phyloP scores from a whole-genome alignment of 2,888 invertebrate genomes.

The Bombylius discolor region DNA sequence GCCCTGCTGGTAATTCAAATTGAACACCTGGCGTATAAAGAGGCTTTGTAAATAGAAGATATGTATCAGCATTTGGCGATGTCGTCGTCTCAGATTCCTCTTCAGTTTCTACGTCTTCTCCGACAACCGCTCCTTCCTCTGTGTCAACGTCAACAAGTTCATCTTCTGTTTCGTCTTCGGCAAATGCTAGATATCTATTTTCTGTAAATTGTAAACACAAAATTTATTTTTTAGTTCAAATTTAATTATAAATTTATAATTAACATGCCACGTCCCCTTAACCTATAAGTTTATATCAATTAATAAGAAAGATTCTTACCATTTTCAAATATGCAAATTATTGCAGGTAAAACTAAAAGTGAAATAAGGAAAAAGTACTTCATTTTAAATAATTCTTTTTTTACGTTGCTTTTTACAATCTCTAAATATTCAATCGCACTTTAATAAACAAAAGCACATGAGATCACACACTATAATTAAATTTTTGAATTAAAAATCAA shows the following conservation, averaged over 20 bases:
- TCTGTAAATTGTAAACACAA: conserved; percentile 26
- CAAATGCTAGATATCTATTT: conserved; percentile 42
- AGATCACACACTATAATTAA: too few relatives aligned
- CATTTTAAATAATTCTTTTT: conserved; percentile 40
- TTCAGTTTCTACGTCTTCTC: conserved; percentile 44
- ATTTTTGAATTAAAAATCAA: too few relatives aligned
- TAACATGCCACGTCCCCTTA: conserved; percentile 7
- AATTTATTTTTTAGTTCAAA: neutral
- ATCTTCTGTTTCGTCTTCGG: conserved; percentile 45
- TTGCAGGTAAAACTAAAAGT: conserved; percentile 55
- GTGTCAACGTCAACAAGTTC: conserved; percentile 56
- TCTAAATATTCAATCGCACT: too few relatives aligned
- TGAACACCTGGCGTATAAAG: conserved; percentile 46
- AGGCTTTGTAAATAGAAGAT: conserved; percentile 78
- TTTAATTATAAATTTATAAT: neutral
- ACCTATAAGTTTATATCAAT: conserved; percentile 14
- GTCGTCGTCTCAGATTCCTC: conserved; percentile 49
- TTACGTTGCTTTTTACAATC: neutral
- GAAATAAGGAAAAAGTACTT: conserved; percentile 51
- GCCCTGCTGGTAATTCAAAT: conserved; percentile 65
- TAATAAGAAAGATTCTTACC: conserved; percentile 46
- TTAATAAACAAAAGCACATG: too few relatives aligned
- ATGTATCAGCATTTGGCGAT: conserved; percentile 85
- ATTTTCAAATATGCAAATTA: conserved; percentile 54
- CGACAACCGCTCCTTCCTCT: conserved; percentile 48